Evolutionary conservation across 1,140 invertebrate genomes (phyloP), one percentile per base, ranked within the genome.

Genomic region (Probaryconus sp.): DNA sequence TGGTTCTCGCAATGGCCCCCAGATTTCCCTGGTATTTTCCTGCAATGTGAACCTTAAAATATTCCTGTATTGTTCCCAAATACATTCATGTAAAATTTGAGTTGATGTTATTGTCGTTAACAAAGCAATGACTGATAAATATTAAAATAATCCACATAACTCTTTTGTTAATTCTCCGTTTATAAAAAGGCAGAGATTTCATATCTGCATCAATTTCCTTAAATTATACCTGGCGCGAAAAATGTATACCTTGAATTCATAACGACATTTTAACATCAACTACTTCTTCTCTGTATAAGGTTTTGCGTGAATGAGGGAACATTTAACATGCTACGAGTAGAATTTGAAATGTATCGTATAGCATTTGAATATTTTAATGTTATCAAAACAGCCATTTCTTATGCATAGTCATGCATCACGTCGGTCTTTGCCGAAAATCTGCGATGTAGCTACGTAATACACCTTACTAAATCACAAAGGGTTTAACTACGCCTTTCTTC

Each of bases 341-440:
- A 24, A 24, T 43, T 56, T 42, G 38, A 43, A 56, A 56, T 45
- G 40, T 56, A 56, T 43, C 33, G 38, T 33, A 33, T 45, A 21
- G 40, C 38, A 56, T 56, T 43, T 60, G 56, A 60, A 60, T 60
- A 60, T 48, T 60, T 60, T 47, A 60, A 60, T 48, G 31, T 60
- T 60, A 60, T 60, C 43, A 47, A 56, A 60, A 47, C 43, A 20
- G 42, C 42, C 28, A 37, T 21, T 60, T 9, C 50, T 60, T 60
- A 60, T 60, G 56, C 56, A 60, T 47, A 47, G 56, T 47, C 56
- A 60, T 60, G 56, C 9, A 60, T 47, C 31, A 60, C 9, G 42
- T 14, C 30, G 56, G 56, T 47, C 48, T 60, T 60, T 56, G 42
- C 26, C 21, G 31, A 47, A 47, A 60, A 60, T 60, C 31, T 48